phyloP scores from a whole-genome alignment of 92 coral and sea anemone genomes.

The Nematostella vectensis region DNA sequence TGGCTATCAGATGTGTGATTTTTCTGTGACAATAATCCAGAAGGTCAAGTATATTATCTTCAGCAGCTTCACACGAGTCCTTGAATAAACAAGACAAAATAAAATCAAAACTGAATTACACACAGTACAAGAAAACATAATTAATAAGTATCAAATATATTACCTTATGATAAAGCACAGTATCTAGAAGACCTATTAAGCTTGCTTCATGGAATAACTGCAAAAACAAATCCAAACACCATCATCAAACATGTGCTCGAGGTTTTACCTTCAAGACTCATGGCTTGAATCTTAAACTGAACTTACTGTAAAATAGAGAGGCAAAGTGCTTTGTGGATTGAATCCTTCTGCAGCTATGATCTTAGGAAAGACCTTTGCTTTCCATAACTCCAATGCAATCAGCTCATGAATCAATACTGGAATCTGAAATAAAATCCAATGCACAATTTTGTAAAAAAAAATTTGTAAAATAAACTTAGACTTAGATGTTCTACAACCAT shows the following conservation, averaged over 20 bases:
- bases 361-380: slow-evolving; percentile 66
- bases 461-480: too few relatives aligned
- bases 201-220: slow-evolving; percentile 93
- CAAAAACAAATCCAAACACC: too few relatives aligned
- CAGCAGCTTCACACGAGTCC: slow-evolving; percentile 99
- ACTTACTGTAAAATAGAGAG: slow-evolving; percentile 93
- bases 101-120: neutral
- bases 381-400: slow-evolving; percentile 89
- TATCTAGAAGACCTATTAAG: slow-evolving; percentile 73
- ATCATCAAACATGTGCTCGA: too few relatives aligned
- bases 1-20: slow-evolving; percentile 67
- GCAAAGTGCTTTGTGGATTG: slow-evolving; percentile 74
- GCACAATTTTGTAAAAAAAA: too few relatives aligned
- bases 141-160: too few relatives aligned
- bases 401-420: slow-evolving; percentile 82
- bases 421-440: slow-evolving; percentile 30
- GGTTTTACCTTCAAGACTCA: too few relatives aligned
- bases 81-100: slow-evolving; percentile 1
- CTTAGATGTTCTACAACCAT: too few relatives aligned
- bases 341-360: slow-evolving; percentile 46
- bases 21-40: slow-evolving; percentile 90
- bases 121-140: too few relatives aligned
- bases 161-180: slow-evolving; percentile 74
- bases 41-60: slow-evolving; percentile 79
- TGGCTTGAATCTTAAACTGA: too few relatives aligned